Evolutionary conservation across 2,888 invertebrate genomes (phyloP).

Genomic region (Calephelis perditalis): DNA sequence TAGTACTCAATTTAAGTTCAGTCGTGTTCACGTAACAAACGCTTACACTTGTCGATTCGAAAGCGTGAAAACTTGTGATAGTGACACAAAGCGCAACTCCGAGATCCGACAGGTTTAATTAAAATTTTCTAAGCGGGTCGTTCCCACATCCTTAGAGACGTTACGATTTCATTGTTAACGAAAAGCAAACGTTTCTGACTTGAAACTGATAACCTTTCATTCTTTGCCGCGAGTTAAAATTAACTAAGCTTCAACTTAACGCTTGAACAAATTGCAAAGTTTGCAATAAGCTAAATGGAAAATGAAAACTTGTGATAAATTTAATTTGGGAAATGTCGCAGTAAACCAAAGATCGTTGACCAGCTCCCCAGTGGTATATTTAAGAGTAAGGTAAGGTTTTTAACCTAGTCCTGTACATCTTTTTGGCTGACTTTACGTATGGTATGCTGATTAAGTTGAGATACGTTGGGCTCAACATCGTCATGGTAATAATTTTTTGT

Average conservation of each 20-base stretch:
- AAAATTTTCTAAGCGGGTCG: constrained; percentile 9
- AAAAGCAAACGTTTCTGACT: neutral
- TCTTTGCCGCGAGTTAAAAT: constrained; percentile 1
- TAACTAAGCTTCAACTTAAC: neutral
- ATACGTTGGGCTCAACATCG: neutral
- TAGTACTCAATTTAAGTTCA: no score
- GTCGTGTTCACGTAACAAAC: no score
- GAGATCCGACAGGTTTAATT: constrained; percentile 8
- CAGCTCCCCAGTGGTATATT: no score
- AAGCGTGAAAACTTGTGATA: no score
- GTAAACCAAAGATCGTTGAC: no score
- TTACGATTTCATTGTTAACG: neutral
- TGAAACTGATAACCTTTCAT: constrained; percentile 8
- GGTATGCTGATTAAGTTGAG: no score
- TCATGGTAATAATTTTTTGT: neutral
- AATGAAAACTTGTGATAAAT: neutral
- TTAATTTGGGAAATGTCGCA: no score
- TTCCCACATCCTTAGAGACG: constrained; percentile 2
- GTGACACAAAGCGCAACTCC: neutral
- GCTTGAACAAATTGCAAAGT: neutral
- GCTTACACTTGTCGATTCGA: no score
- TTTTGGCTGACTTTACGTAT: no score
- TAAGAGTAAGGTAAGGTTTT: no score
- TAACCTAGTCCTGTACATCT: no score
- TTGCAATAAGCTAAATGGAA: neutral